Percentiles rank a stretch among this genome's conserved stretches.
Evolutionary conservation across 1,140 invertebrate genomes (phyloP).

Genomic region (Lineus longissimus): DNA sequence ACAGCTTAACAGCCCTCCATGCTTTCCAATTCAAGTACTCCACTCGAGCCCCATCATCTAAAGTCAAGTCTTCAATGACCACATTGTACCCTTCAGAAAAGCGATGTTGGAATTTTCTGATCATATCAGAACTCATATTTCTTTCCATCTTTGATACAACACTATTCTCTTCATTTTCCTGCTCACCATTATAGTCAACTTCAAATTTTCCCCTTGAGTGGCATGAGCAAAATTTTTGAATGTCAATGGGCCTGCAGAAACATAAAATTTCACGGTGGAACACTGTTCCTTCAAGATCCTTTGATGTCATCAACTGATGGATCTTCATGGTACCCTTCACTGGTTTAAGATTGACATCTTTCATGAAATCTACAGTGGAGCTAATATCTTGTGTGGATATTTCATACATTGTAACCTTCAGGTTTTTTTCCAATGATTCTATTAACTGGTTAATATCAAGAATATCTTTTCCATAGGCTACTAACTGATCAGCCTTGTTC

Average conservation of each 20-base stretch:
- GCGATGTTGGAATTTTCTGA: not conserved
- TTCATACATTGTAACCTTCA: not conserved
- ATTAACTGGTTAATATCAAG: not conserved
- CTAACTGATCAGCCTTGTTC: constrained; percentile 2
- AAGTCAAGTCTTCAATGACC: not conserved
- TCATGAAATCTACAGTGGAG: not conserved
- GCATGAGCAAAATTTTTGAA: too few relatives aligned
- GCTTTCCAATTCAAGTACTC: constrained; percentile 4
- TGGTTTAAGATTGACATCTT: not conserved
- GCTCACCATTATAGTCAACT: too few relatives aligned
- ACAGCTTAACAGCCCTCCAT: not conserved
- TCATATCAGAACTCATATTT: not conserved
- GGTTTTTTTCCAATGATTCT: not conserved
- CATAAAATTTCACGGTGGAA: too few relatives aligned
- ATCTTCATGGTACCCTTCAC: constrained; percentile 1
- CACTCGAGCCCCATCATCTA: not conserved
- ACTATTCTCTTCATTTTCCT: too few relatives aligned
- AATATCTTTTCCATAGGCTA: not conserved
- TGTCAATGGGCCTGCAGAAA: too few relatives aligned
- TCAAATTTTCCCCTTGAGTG: too few relatives aligned
- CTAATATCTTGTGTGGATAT: too few relatives aligned
- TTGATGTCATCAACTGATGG: not conserved
- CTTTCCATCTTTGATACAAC: not conserved
- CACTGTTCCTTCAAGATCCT: too few relatives aligned
- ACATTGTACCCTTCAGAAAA: constrained; percentile 1